Base-by-base conservation (phyloP, 2,113 vertebrate genomes). In the Petromus typicus region DNA sequence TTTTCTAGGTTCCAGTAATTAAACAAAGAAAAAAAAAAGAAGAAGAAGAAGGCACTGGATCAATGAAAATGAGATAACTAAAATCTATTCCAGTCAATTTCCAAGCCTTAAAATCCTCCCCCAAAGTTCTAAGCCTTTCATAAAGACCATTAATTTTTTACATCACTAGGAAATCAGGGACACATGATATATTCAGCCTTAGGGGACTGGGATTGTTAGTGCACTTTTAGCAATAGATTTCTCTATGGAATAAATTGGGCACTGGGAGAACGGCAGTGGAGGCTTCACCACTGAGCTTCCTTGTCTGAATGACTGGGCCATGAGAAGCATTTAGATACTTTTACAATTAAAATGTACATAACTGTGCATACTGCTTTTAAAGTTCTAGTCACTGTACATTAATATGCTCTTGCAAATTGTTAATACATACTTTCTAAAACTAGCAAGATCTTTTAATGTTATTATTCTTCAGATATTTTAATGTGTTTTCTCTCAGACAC, bases 1-100 rank as follows among this genome's bases (percentile, higher is more conserved):
- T 94, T 96, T 96, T 82, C 59, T 86, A 96, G 12, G 78, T 93
- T 94, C 37, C 30, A 73, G 40, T 67, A 92, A 79, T 96, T 89
- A 91, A 90, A 83, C 7, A 0, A 59, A 75, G 5, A 43, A 25
- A 25, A 4, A 25, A 61, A 61, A 0, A 59, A 75, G 13, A 43
- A 25, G 13, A 14, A 63, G 30, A 63, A 30, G 94, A 93, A 12
- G 84, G 0, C 1, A n/a, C 40, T 66, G 71, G 64, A 87, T 97
- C 78, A 17, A 3, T 71, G 78, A 45, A 48, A 96, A 81, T 30
- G 30, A 64, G 83, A 25, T 25, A 90, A 14, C 7, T 48, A 78
- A 95, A 27, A 80, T 93, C 30, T 86, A 94, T 66, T 73, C 48
- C 30, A 22, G 3, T 69, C 1, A 0, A 37, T 64, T 84, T 67